Evolutionary conservation across 2,797 vertebrate genomes (phyloP).

Genomic region (Eremophila alpestris): DNA sequence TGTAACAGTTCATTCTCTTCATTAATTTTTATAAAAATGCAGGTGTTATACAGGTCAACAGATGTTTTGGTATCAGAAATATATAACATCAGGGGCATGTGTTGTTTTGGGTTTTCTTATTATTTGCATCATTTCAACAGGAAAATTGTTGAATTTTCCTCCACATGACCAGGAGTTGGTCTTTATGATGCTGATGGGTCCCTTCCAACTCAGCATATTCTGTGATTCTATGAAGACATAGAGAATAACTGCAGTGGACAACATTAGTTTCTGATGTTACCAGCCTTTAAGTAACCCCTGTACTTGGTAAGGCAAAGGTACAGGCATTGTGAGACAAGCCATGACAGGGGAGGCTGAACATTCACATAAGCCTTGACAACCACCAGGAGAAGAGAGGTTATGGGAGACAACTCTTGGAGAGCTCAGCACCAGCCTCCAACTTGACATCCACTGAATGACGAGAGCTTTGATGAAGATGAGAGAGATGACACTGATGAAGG

Average conservation of each 20-base stretch:
- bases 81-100: accelerated
- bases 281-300: background rate
- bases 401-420: background rate
- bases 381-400: background rate
- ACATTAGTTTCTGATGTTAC: background rate
- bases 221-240: background rate
- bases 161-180: background rate
- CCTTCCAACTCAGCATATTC: background rate
- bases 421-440: background rate
- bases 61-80: background rate
- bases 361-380: background rate
- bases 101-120: background rate
- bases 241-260: background rate
- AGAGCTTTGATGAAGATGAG: background rate
- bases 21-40: background rate
- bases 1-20: background rate
- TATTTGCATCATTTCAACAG: background rate
- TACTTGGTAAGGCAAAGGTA: background rate
- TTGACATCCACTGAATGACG: background rate
- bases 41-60: background rate
- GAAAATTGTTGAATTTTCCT: background rate
- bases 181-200: background rate
- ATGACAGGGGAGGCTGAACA: background rate
- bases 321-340: background rate
- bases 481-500: background rate